These are phyloP conservation scores for Pollachius pollachius DNA, from an alignment of 2,113 vertebrate genomes.

Conservation along the genomic window DNA sequence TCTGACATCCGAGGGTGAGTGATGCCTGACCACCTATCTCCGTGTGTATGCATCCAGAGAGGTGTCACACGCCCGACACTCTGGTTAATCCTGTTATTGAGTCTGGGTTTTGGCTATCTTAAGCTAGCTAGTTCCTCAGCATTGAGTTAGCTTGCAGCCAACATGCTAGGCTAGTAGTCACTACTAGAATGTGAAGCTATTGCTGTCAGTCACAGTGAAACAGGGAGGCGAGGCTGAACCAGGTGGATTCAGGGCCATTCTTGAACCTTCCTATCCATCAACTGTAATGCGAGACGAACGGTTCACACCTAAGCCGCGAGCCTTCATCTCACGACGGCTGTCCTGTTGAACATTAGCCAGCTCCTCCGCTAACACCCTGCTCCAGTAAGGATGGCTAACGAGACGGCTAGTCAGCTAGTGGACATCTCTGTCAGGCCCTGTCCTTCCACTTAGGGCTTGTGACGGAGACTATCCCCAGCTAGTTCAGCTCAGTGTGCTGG, in stretches of 20 bases:
- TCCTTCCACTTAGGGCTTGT: too few relatives aligned
- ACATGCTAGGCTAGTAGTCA: slow-evolving; percentile 1
- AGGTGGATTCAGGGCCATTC: not conserved
- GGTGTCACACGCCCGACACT: not conserved
- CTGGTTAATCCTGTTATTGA: not conserved
- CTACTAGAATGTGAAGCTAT: slow-evolving; percentile 13
- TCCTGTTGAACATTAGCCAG: not conserved
- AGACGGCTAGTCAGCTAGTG: too few relatives aligned
- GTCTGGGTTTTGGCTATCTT: slow-evolving; percentile 1
- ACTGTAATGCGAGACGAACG: not conserved
- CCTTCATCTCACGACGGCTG: not conserved
- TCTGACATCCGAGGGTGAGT: slow-evolving; percentile 94
- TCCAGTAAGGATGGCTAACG: too few relatives aligned
- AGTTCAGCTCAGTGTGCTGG: too few relatives aligned
- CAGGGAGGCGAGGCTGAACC: not conserved
- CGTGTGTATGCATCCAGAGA: not conserved
- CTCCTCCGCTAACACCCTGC: not conserved
- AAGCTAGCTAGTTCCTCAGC: not conserved
- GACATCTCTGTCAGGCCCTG: too few relatives aligned
- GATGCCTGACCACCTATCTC: rapidly evolving
- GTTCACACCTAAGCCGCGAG: not conserved
- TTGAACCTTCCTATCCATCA: not conserved
- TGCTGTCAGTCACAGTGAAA: slow-evolving; percentile 7
- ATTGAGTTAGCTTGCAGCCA: slow-evolving; percentile 25
- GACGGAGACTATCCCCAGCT: too few relatives aligned